Conservation (phyloP, 2,797 vertebrate species). For the Siniperca scherzeri region DNA sequence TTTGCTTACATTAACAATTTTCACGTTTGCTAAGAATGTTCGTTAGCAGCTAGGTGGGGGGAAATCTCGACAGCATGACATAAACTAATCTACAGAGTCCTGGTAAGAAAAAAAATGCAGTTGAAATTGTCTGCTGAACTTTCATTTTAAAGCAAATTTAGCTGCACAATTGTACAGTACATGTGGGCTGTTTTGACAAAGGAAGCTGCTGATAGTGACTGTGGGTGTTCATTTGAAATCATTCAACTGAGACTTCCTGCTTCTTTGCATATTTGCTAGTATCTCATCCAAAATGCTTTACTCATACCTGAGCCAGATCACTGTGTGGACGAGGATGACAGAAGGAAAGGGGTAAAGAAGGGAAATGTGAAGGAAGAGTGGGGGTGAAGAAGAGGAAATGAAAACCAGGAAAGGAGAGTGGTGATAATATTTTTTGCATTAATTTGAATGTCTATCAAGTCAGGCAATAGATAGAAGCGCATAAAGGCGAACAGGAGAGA, state of each 20-base stretch:
- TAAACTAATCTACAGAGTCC: slow-evolving; percentile 9
- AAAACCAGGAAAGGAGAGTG: slow-evolving; percentile 9
- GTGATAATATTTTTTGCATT: slow-evolving; percentile 30
- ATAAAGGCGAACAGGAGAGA: slow-evolving; percentile 14
- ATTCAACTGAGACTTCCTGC: slow-evolving; percentile 47
- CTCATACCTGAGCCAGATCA: slow-evolving; percentile 14
- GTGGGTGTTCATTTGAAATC: slow-evolving; percentile 53
- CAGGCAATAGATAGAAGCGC: neutral
- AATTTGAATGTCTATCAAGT: slow-evolving; percentile 46
- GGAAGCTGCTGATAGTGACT: slow-evolving; percentile 34
- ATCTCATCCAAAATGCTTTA: slow-evolving; percentile 46
- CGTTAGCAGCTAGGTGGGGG: slow-evolving; percentile 53
- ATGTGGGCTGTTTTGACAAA: slow-evolving; percentile 42
- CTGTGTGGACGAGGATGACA: neutral
- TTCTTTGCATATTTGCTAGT: slow-evolving; percentile 49
- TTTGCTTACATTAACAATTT: slow-evolving; percentile 72
- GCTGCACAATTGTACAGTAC: slow-evolving; percentile 9
- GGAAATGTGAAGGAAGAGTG: neutral
- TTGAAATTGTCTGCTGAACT: slow-evolving; percentile 8
- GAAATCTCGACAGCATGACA: slow-evolving; percentile 7
- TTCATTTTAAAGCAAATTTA: slow-evolving; percentile 34
- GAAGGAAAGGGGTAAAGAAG: neutral
- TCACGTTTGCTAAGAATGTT: slow-evolving; percentile 55
- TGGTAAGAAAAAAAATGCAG: neutral
- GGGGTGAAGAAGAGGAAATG: slow-evolving; percentile 11